Base-by-base conservation (phyloP, 2,888 invertebrate species). In the Diarsia dahlii region DNA sequence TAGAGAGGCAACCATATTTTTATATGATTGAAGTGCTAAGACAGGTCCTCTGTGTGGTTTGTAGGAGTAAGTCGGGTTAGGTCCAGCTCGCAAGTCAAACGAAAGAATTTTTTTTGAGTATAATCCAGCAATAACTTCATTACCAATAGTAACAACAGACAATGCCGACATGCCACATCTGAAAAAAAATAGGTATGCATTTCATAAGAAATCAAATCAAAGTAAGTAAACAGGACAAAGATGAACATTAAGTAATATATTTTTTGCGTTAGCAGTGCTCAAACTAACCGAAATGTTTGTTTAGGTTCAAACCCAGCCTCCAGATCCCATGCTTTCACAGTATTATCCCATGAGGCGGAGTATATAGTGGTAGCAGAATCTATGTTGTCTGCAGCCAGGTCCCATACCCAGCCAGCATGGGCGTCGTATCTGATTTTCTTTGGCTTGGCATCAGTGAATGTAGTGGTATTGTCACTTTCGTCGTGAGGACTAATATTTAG, bases 341-440 rank as follows among this genome's bases (percentile, higher is more conserved):
- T 97, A 77, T 96, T 95, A 89, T 97, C 97, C 97, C 97, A 97
- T 54, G 97, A 97, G 28, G 97, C 97, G 54, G 97, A 97, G 87
- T 97, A 97, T 62, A 97, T 88, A 69, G 93, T 94, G 9, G 95
- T 89, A 34, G 97, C 93, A 80, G 93, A 91, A 23, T 94, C 90
- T 54, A 92, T 86, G 74, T 92, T 90, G 79, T 96, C 95, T 34
- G 97, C 93, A 8, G 97, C 96, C 48, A 97, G 90, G 84, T 97
- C 97, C 97, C 97, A 97, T 15, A 97, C 97, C 97, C 97, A 97
- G 62, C 97, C 97, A 0, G 95, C 92, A 84, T 97, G 97, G 3
- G 97, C 97, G 87, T 95, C 94, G 70, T 93, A 91, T 62, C 91
- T 92, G 56, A 95, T 92, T 74, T 93, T 90, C 66, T 89, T 92